Evolutionary conservation across 2,888 invertebrate species (phyloP).

Genomic region (Sericinus montela): DNA sequence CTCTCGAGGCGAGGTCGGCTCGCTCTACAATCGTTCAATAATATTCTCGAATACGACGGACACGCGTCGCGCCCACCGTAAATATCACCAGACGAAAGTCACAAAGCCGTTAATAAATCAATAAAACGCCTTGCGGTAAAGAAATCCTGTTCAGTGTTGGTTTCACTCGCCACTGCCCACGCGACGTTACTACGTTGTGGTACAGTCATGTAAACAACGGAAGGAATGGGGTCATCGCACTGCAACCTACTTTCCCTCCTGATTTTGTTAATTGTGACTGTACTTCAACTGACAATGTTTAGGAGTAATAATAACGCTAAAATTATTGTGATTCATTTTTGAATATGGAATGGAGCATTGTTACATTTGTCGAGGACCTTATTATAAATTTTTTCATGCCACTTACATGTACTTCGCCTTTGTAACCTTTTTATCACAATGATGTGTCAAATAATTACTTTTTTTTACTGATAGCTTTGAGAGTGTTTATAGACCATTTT

Average conservation of each 20-base stretch:
- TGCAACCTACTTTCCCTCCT: slow-evolving; percentile 55
- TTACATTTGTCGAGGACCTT: too few species aligned
- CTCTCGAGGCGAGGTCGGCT: too few species aligned
- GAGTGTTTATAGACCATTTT: too few species aligned
- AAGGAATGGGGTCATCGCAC: slow-evolving; percentile 50
- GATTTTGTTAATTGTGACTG: slow-evolving; percentile 7
- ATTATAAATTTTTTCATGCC: too few species aligned
- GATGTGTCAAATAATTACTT: too few species aligned
- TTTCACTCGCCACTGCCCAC: slow-evolving; percentile 24
- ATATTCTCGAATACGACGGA: neutral
- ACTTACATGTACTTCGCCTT: too few species aligned
- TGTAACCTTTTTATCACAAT: too few species aligned
- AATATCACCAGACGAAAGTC: slow-evolving; percentile 2
- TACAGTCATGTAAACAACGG: slow-evolving; percentile 30
- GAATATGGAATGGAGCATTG: too few species aligned
- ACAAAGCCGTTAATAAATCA: slow-evolving; percentile 12
- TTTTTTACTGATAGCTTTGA: too few species aligned
- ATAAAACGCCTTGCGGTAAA: slow-evolving; percentile 5
- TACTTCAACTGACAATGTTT: slow-evolving; percentile 1
- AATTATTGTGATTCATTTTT: too few species aligned
- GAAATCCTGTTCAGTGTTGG: slow-evolving; percentile 11
- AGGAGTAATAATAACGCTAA: neutral
- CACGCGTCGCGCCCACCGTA: neutral
- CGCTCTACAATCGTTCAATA: too few species aligned
- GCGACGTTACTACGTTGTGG: slow-evolving; percentile 28